These are phyloP conservation scores for Dissostichus mawsoni DNA, from an alignment of 2,113 vertebrate genomes.

Conservation along the genomic window DNA sequence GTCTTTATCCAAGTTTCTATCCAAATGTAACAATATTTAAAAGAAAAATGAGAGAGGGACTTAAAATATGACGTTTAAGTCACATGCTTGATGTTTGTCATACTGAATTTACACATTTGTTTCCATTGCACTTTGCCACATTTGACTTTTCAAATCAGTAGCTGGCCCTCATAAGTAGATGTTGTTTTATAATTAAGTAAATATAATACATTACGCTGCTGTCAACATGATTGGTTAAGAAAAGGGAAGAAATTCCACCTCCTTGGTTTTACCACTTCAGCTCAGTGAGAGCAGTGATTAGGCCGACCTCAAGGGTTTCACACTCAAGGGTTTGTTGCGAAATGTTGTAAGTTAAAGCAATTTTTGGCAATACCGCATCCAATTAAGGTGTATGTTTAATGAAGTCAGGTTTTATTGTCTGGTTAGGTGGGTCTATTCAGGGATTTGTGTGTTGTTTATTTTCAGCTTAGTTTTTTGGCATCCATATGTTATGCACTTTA, in stretches of 20 bases:
- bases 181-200: background rate
- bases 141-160: background rate
- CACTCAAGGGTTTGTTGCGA: constrained; percentile 31
- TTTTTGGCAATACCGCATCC: constrained; percentile 12
- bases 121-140: too few relatives aligned
- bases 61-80: too few relatives aligned
- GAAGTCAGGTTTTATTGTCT: constrained; percentile 54
- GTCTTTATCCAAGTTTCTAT: background rate
- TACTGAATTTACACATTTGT: too few relatives aligned
- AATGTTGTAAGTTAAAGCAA: constrained; percentile 25
- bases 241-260: constrained; percentile 15
- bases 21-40: background rate
- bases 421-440: constrained; percentile 39
- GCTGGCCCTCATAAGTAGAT: too few relatives aligned
- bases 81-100: too few relatives aligned
- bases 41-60: too few relatives aligned
- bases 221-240: constrained; percentile 7
- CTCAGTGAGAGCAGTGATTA: constrained; percentile 39
- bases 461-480: constrained; percentile 51
- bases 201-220: background rate
- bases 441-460: constrained; percentile 36
- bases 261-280: constrained; percentile 6
- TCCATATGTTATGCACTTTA: constrained; percentile 41
- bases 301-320: constrained; percentile 39
- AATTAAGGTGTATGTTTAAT: constrained; percentile 63